Percentiles rank a stretch among this genome's conserved stretches.
These are phyloP conservation scores for Fukomys damarensis DNA, from an alignment of 2,113 vertebrate genomes.

Conservation along the genomic window DNA sequence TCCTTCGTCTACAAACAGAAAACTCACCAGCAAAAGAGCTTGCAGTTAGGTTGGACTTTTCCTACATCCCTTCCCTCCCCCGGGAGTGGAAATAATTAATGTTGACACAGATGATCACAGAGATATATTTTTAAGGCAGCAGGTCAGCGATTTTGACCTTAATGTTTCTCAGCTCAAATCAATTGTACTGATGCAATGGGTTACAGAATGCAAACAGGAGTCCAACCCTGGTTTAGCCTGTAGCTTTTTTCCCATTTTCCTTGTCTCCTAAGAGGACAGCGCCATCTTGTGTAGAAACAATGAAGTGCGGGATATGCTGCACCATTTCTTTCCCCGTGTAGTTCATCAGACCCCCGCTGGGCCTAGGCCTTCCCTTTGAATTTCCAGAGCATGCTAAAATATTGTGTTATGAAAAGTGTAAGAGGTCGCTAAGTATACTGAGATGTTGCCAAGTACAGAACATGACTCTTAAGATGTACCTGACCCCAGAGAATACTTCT, in stretches of 20 bases:
- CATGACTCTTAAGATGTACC: neutral
- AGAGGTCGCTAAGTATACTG: neutral
- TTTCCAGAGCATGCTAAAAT: neutral
- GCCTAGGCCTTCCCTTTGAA: neutral
- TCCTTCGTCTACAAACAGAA: neutral
- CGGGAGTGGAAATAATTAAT: neutral
- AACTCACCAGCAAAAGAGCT: neutral
- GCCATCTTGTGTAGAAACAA: conserved; percentile 61
- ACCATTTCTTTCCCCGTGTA: neutral
- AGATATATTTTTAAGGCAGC: neutral
- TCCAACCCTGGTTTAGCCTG: neutral
- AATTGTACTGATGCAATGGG: neutral
- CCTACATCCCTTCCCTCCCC: neutral
- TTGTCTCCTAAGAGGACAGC: conserved; percentile 52
- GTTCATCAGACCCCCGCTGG: neutral
- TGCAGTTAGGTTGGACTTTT: neutral
- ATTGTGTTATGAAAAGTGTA: neutral
- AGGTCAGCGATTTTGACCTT: conserved; percentile 21
- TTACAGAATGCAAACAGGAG: neutral
- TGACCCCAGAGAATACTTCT: neutral
- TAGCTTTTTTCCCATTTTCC: fast-evolving
- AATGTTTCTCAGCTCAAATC: neutral
- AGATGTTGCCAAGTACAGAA: neutral
- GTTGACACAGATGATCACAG: conserved; percentile 9
- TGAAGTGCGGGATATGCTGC: neutral